These are phyloP conservation scores for Eueremaeus valkanovi DNA, from an alignment of 2,888 invertebrate species.

Conservation along the genomic window DNA sequence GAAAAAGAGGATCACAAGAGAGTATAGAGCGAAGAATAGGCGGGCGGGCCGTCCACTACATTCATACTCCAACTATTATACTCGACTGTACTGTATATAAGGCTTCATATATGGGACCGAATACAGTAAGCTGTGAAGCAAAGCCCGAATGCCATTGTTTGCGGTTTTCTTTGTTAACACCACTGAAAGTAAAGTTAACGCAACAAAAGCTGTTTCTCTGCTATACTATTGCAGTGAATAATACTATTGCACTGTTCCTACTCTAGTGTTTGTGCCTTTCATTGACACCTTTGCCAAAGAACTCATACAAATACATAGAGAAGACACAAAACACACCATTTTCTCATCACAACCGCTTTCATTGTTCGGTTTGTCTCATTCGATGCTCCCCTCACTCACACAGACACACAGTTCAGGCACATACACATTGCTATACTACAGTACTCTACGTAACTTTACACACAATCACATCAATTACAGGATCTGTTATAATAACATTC, in stretches of 20 bases:
- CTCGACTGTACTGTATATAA: slow-evolving; percentile 1
- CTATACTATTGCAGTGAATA: too few relatives aligned
- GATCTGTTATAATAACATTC: too few relatives aligned
- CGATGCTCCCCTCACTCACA: not conserved
- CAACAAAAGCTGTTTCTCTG: slow-evolving; percentile 28
- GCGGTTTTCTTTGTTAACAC: slow-evolving; percentile 16
- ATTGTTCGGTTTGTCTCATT: slow-evolving; percentile 22
- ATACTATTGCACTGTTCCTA: not conserved
- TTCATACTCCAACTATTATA: not conserved
- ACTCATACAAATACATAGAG: not conserved
- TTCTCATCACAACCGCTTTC: slow-evolving; percentile 19
- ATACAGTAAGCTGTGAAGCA: slow-evolving; percentile 23
- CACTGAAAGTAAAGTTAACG: slow-evolving; percentile 30
- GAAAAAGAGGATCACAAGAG: slow-evolving; percentile 31
- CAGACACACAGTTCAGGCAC: not conserved
- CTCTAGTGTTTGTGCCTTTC: slow-evolving; percentile 7
- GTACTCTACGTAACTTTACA: too few relatives aligned
- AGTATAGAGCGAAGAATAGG: slow-evolving; percentile 2
- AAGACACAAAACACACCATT: slow-evolving; percentile 25
- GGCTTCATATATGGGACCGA: not conserved
- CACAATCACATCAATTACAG: too few relatives aligned
- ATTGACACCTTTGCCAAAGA: slow-evolving; percentile 26
- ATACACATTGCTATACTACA: not conserved
- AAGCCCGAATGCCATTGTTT: slow-evolving; percentile 24
- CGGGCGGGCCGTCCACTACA: slow-evolving; percentile 25